Evolutionary conservation across 2,113 vertebrate genomes (phyloP), one percentile per base, ranked within the genome.

Genomic region (Daubentonia madagascariensis): DNA sequence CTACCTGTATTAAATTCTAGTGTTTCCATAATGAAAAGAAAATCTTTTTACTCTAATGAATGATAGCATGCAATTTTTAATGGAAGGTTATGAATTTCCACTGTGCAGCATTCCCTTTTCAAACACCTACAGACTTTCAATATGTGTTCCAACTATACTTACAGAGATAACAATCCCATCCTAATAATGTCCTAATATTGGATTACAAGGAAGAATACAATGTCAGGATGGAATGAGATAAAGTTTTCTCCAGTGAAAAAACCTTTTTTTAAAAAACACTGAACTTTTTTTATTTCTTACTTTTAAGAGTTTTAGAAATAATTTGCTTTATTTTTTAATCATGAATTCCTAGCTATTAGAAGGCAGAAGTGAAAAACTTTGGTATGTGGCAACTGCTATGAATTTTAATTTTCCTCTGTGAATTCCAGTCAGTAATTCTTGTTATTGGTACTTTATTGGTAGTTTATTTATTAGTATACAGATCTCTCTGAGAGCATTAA

Each of bases 21-120:
- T 57, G 25, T 13, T 98, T 98, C 61, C 48, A 70, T 95, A 98
- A 98, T 20, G n/a, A 97, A 98, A 98, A 96, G 76, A 78, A 96
- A 72, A 1, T 14, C 76, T 23, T 90, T 98, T 45, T 93, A 76
- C 63, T 93, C 57, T 98, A 98, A 97, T 98, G 87, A 98, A 83
- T 52, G 72, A 89, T 90, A 12, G 2, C 48, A 88, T 45, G 8
- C 67, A 94, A 96, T 94, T 97, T 96, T 96, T 95, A 98, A 98
- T 96, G 85, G 96, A 97, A 96, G 25, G 45, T 93, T 97, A 97
- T 93, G 93, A 97, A 96, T 91, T 95, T 97, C 30, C 1, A 89
- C 80, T 97, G 90, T 96, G 85, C 12, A 93, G 32, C 14, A 54
- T 87, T 97, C 72, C 78, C 86, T 68, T 68, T 80, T 93, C 86